A percentile compares a stretch with the other conserved stretches of the same genome.
Conservation (phyloP, 1,140 invertebrate genomes). For the Danaus plexippus region DNA sequence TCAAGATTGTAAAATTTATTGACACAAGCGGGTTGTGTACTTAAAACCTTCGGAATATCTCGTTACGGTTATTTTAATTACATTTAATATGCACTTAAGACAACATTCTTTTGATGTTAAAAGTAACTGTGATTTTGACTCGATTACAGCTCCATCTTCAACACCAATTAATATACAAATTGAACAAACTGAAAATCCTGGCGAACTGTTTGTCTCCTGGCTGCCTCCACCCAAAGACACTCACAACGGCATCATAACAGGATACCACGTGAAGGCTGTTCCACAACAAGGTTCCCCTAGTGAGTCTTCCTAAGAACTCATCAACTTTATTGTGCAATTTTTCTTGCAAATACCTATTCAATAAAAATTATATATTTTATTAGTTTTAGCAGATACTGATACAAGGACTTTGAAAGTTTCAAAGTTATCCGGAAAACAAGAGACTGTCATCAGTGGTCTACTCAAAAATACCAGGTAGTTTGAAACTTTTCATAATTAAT, state of each 20-base stretch:
- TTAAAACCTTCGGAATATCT: no score
- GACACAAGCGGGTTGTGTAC: no score
- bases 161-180: constrained; percentile 53
- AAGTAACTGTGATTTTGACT: constrained; percentile 7
- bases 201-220: constrained; percentile 62
- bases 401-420: constrained; percentile 47
- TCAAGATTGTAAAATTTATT: no score
- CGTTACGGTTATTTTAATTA: no score
- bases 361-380: background rate
- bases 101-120: no score
- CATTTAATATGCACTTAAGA: no score
- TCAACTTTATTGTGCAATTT: no score
- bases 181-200: constrained; percentile 56
- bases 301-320: constrained; percentile 16
- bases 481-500: constrained; percentile 5
- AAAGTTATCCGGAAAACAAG: constrained; percentile 51
- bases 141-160: constrained; percentile 49
- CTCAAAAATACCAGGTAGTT: constrained; percentile 56
- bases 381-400: constrained; percentile 46
- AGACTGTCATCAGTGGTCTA: constrained; percentile 46
- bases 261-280: constrained; percentile 76
- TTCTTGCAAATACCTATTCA: background rate
- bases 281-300: constrained; percentile 51
- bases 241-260: constrained; percentile 81
- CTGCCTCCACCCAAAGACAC: constrained; percentile 76